Evolutionary conservation across 2,888 invertebrate species (phyloP).

Genomic region (Idaea aversata): DNA sequence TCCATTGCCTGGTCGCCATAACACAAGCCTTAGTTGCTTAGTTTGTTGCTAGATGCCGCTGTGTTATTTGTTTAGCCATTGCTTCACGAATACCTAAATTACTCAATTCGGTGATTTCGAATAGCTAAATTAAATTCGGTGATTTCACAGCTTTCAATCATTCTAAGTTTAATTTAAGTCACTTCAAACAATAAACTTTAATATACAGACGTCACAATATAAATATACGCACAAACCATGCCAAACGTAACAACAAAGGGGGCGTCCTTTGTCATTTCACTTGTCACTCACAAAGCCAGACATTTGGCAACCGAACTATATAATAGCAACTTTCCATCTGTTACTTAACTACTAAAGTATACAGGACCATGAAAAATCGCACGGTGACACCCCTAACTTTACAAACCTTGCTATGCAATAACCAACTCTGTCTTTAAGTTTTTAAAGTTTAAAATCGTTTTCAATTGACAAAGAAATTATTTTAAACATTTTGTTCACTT

Average conservation of each 20-base stretch:
- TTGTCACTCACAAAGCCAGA: slow-evolving; percentile 64
- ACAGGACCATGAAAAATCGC: slow-evolving; percentile 78
- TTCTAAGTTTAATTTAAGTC: not conserved
- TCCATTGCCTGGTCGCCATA: not conserved
- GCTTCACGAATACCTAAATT: not conserved
- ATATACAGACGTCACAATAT: slow-evolving; percentile 22
- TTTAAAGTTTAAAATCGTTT: slow-evolving; percentile 53
- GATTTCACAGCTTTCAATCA: slow-evolving; percentile 13
- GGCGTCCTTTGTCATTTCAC: slow-evolving; percentile 56
- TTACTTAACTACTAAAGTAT: slow-evolving; percentile 79
- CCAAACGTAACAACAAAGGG: slow-evolving; percentile 37
- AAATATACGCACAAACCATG: slow-evolving; percentile 3
- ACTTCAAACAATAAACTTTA: not conserved
- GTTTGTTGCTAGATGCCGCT: not conserved
- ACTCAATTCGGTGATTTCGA: not conserved
- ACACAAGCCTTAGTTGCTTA: not conserved
- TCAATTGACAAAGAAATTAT: slow-evolving; percentile 50
- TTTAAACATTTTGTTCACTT: slow-evolving; percentile 78
- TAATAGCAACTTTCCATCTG: slow-evolving; percentile 77
- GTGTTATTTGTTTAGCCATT: no score
- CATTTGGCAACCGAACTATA: slow-evolving; percentile 71
- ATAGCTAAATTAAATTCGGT: not conserved
- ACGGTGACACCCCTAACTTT: slow-evolving; percentile 60
- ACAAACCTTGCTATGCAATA: slow-evolving; percentile 24
- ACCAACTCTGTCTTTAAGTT: slow-evolving; percentile 26